Base-by-base conservation (phyloP, 2,797 vertebrate genomes). In the Hylomyscus alleni region DNA sequence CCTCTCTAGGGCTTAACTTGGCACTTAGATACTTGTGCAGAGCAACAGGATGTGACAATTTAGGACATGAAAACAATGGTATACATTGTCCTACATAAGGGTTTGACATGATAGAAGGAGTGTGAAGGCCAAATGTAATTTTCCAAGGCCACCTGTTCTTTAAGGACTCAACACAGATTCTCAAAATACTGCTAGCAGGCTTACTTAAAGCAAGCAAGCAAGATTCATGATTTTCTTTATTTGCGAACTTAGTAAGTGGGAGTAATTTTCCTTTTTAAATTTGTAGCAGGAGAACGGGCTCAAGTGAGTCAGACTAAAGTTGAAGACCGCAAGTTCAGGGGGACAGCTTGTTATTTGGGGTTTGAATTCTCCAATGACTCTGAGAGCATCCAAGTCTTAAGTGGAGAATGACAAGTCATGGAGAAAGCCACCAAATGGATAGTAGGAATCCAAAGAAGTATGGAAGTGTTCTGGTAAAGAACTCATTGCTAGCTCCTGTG, bases 11-110 rank as follows among this genome's bases (percentile, higher is more conserved):
- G 97, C 0, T 94, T 97, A 94, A 96, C 93, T 96, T 98, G 97
- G 97, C 97, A 97, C 91, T 91, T 90, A 78, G 2, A 67, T n/a
- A 94, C 84, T 89, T 81, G 81, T 13, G 73, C 31, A 86, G 80
- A 97, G 95, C 93, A 97, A 97, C 97, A 97, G 97, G 98, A 98
- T 97, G 81, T 98, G 96, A 95, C 96, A 97, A 98, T 92, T 91
- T 97, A 97, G 97, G 89, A 80, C 92, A 82, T 62, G 91, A 95
- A 97, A 95, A 98, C 97, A 98, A 97, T 96, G 95, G 94, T 76
- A 62, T 95, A 96, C 95, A 97, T 98, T 98, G 97, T 98, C 93
- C 47, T 91, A 95, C 80, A 92, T 92, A 31, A 87, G 89, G 93
- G 54, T 92, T 85, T 94, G 89, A 97, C 93, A 97, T 93, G 96